phyloP scores from a whole-genome alignment of 2,113 vertebrate species.

The Solea solea region DNA sequence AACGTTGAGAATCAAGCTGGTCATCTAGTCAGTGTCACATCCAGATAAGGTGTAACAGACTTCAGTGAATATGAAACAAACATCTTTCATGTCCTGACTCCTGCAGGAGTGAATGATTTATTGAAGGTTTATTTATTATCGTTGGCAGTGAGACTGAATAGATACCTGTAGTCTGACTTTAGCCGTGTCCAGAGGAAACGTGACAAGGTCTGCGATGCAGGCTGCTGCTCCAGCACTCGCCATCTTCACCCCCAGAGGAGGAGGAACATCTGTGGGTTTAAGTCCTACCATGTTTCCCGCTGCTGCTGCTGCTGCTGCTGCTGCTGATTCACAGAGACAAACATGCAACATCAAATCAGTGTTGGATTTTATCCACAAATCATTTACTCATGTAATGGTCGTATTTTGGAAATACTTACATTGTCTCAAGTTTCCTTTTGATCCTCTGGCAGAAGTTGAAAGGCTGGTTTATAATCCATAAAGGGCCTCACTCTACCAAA shows the following conservation, averaged over 20 bases:
- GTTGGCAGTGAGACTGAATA: not conserved
- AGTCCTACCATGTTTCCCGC: conserved; percentile 82
- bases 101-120: not conserved
- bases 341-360: not conserved
- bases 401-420: conserved; percentile 60
- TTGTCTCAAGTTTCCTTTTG: conserved; percentile 20
- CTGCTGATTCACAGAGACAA: not conserved
- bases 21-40: too few species aligned
- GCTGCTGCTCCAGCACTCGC: conserved; percentile 85
- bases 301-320: not conserved
- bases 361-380: conserved; percentile 2
- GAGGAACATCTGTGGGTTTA: conserved; percentile 81
- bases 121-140: not conserved
- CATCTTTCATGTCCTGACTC: not conserved
- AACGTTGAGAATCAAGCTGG: not conserved
- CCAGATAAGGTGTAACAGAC: not conserved
- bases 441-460: conserved; percentile 27
- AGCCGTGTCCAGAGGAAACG: conserved; percentile 88
- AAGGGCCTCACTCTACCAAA: conserved; percentile 22
- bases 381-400: not conserved
- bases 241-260: conserved; percentile 85
- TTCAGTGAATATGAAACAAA: not conserved
- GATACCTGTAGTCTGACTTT: conserved; percentile 85
- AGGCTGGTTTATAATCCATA: conserved; percentile 61
- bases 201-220: conserved; percentile 87